Evolutionary conservation across 2,113 vertebrate species (phyloP).

Genomic region (Tor tambroides): DNA sequence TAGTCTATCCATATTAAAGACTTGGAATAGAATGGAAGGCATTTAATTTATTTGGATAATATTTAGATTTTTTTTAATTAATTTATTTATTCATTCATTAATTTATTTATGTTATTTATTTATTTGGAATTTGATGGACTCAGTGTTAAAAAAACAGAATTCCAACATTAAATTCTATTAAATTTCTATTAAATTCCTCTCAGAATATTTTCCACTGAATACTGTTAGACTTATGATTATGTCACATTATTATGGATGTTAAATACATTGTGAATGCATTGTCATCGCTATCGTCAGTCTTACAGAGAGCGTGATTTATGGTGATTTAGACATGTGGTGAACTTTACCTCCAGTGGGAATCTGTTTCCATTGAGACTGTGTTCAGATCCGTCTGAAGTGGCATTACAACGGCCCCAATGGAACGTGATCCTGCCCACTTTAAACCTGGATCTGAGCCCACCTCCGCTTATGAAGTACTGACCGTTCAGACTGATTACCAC

Average conservation of each 20-base stretch:
- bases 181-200: not conserved
- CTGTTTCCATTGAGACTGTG: constrained; percentile 93
- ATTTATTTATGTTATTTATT: not conserved
- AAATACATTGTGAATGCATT: not conserved
- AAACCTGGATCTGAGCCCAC: constrained; percentile 84
- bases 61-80: no score
- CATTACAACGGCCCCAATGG: constrained; percentile 97
- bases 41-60: no score
- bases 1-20: not conserved
- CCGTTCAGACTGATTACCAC: constrained; percentile 88
- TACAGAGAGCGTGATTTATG: not conserved
- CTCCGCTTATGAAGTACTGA: constrained; percentile 89
- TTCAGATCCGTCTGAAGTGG: constrained; percentile 90
- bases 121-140: not conserved
- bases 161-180: not conserved
- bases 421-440: constrained; percentile 87
- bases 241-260: not conserved
- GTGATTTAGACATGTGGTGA: not conserved
- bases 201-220: not conserved
- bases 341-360: constrained; percentile 90
- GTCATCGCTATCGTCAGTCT: not conserved
- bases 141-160: no score
- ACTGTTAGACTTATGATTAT: not conserved
- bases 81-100: no score
- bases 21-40: not conserved